phyloP scores from a whole-genome alignment of 1,140 invertebrate species.

The Archivesica marissinica region DNA sequence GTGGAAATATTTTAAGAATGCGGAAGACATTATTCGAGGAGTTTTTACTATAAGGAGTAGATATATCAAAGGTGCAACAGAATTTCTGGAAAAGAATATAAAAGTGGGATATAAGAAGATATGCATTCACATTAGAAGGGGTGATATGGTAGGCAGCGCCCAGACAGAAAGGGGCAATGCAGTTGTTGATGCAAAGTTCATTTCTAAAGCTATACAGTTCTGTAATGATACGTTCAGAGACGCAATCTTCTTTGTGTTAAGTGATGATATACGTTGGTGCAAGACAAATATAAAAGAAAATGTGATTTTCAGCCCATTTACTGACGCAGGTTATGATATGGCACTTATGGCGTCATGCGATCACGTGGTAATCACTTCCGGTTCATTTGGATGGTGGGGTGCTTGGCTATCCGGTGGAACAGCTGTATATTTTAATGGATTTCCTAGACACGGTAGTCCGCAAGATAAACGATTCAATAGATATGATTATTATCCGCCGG shows the following conservation, averaged over 20 bases:
- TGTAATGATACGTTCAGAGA: neutral
- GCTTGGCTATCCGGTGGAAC: no score
- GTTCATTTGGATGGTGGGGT: no score
- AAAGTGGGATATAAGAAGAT: neutral
- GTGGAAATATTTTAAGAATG: neutral
- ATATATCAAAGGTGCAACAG: neutral
- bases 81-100: neutral
- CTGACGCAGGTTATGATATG: neutral
- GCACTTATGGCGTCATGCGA: neutral
- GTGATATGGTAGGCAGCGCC: neutral
- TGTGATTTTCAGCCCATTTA: neutral
- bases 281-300: neutral
- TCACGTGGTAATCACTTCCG: neutral
- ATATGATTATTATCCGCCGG: neutral
- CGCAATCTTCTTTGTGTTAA: neutral
- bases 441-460: neutral
- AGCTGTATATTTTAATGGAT: constrained; percentile 6
- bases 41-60: neutral
- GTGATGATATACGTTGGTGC: neutral
- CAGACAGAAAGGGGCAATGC: neutral
- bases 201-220: neutral
- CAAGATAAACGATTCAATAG: neutral
- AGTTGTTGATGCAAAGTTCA: neutral
- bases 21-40: neutral
- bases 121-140: neutral